A percentile compares a stretch with the other conserved stretches of the same genome.
Conservation (phyloP, 1,140 invertebrate genomes). For the Planococcus citri region DNA sequence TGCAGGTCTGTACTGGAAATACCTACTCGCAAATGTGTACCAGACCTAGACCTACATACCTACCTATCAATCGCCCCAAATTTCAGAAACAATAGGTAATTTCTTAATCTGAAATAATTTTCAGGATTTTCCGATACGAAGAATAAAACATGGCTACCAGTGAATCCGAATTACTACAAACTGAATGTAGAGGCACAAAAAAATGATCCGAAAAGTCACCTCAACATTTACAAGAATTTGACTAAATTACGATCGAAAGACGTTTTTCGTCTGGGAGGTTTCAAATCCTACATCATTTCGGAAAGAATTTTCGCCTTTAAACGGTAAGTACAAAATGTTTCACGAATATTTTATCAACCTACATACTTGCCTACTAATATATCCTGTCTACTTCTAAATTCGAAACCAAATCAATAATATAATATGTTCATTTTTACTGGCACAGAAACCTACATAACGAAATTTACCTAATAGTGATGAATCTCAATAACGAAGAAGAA, state of each 20-base stretch:
- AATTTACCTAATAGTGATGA: background rate
- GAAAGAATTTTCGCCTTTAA: slow-evolving; percentile 13
- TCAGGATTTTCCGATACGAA: slow-evolving; percentile 45
- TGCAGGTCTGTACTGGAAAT: slow-evolving; percentile 44
- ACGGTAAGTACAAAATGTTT: no score
- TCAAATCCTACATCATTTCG: background rate
- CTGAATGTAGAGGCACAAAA: slow-evolving; percentile 37
- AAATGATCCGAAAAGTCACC: slow-evolving; percentile 2
- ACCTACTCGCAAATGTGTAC: no score
- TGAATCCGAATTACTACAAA: slow-evolving; percentile 38
- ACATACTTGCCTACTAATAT: no score
- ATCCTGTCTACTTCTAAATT: no score
- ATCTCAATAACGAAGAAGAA: background rate
- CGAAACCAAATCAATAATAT: no score
- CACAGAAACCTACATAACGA: background rate
- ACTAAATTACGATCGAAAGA: background rate
- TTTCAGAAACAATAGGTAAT: no score
- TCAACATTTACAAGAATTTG: slow-evolving; percentile 17
- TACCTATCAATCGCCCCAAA: no score
- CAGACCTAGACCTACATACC: no score
- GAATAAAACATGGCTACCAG: slow-evolving; percentile 50
- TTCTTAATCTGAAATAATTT: no score
- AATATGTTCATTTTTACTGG: background rate
- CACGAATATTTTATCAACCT: no score
- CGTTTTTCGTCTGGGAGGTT: background rate